A percentile compares a stretch with the other conserved stretches of the same genome.
Conservation (phyloP, 2,113 vertebrate species). For the Syngnathus typhle region DNA sequence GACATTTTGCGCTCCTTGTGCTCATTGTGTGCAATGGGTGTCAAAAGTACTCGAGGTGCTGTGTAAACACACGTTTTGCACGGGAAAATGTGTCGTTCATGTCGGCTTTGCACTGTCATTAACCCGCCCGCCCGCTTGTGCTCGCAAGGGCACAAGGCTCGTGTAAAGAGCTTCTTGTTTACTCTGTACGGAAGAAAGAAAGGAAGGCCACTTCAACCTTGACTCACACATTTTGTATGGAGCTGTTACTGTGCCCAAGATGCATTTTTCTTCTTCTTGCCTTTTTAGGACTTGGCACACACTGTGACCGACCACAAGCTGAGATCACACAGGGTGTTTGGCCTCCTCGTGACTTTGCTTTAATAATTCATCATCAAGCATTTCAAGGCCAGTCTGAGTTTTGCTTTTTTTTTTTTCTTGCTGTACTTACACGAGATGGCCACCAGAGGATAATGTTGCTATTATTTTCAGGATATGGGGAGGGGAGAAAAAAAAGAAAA, state of each 20-base stretch:
- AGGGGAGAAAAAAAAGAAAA: not conserved
- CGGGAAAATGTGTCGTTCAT: slow-evolving; percentile 27
- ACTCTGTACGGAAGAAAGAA: slow-evolving; percentile 19
- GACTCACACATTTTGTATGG: not conserved
- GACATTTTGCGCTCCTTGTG: no score
- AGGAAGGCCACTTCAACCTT: not conserved
- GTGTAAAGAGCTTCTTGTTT: slow-evolving; percentile 22
- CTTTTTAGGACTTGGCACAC: no score
- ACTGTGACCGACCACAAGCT: no score
- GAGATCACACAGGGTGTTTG: no score
- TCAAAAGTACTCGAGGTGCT: slow-evolving; percentile 17
- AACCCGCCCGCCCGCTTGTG: not conserved
- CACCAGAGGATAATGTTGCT: slow-evolving; percentile 44
- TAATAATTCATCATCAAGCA: not conserved
- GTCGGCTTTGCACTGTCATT: slow-evolving; percentile 22
- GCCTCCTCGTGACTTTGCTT: no score
- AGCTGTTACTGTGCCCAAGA: not conserved
- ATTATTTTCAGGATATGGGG: slow-evolving; percentile 8
- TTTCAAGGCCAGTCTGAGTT: not conserved
- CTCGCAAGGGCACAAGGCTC: slow-evolving; percentile 24
- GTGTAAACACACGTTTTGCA: slow-evolving; percentile 31
- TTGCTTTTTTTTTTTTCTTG: not conserved
- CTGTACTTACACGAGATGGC: slow-evolving; percentile 27
- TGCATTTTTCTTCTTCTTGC: no score
- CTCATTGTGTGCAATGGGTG: not conserved